Conservation (phyloP, 2,888 invertebrate genomes). For the Hemaris fuciformis region DNA sequence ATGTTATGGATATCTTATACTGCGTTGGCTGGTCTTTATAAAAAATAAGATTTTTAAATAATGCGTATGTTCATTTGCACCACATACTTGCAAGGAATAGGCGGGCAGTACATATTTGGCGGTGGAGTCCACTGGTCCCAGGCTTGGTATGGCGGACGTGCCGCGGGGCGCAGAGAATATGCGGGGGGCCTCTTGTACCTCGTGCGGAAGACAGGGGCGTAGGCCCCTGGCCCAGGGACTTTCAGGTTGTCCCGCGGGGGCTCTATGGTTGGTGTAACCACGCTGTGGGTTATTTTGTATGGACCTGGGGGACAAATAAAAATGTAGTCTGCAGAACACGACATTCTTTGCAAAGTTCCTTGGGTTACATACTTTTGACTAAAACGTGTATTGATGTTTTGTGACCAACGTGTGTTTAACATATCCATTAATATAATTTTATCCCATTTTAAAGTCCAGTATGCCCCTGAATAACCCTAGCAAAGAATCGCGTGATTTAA, state of each 20-base stretch:
- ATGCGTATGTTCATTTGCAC: background rate
- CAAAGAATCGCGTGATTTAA: too few relatives aligned
- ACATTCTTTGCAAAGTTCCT: too few relatives aligned
- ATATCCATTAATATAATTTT: too few relatives aligned
- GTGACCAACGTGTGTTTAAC: too few relatives aligned
- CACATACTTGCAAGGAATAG: constrained; percentile 46
- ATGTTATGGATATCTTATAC: too few relatives aligned
- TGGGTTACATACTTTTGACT: too few relatives aligned
- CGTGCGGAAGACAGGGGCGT: constrained; percentile 34
- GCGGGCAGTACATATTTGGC: constrained; percentile 66
- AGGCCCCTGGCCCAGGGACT: constrained; percentile 55
- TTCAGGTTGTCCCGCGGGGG: constrained; percentile 29
- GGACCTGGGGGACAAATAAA: constrained; percentile 31
- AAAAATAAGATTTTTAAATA: too few relatives aligned
- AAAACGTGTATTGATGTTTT: too few relatives aligned
- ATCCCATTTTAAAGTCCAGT: too few relatives aligned
- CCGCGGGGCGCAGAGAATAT: constrained; percentile 47
- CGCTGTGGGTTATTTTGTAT: constrained; percentile 47
- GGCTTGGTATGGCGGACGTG: constrained; percentile 48
- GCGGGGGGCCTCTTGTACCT: constrained; percentile 50
- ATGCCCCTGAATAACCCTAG: too few relatives aligned
- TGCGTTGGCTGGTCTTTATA: too few relatives aligned
- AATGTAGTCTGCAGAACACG: background rate
- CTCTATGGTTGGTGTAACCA: constrained; percentile 45
- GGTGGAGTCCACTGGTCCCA: constrained; percentile 67